phyloP scores from a whole-genome alignment of 2,888 invertebrate genomes.

The Drosophila mimetica region DNA sequence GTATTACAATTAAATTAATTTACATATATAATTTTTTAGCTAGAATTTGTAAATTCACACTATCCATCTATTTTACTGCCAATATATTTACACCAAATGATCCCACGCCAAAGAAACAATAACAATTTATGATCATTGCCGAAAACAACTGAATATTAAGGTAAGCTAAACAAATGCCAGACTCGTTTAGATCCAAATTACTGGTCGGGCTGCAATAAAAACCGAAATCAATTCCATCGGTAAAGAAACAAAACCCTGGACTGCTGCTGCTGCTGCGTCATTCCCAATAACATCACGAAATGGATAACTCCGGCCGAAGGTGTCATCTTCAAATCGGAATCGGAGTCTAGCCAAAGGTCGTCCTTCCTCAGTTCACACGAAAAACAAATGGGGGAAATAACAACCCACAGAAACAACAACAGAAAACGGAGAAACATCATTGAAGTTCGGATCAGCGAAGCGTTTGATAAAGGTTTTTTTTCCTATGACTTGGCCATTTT shows the following conservation, averaged over 20 bases:
- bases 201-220: constrained; percentile 9
- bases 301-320: constrained; percentile 43
- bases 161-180: constrained; percentile 40
- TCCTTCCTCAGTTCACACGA: constrained; percentile 57
- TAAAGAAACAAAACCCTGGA: constrained; percentile 15
- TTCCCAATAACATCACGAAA: constrained; percentile 44
- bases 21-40: neutral
- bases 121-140: constrained; percentile 38
- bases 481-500: constrained; percentile 46
- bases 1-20: too few species aligned
- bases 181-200: constrained; percentile 26
- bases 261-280: too few species aligned
- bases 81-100: constrained; percentile 27
- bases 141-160: constrained; percentile 15
- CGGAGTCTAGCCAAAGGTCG: constrained; percentile 51
- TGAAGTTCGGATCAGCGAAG: constrained; percentile 47
- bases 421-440: constrained; percentile 25
- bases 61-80: constrained; percentile 15
- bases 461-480: constrained; percentile 53
- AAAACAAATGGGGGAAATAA: constrained; percentile 1
- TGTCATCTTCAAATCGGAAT: constrained; percentile 62
- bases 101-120: constrained; percentile 45
- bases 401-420: constrained; percentile 1
- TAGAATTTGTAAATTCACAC: constrained; percentile 4
- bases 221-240: constrained; percentile 22